These are phyloP conservation scores for Altica lythri DNA, from an alignment of 2,888 invertebrate species.

Conservation along the genomic window DNA sequence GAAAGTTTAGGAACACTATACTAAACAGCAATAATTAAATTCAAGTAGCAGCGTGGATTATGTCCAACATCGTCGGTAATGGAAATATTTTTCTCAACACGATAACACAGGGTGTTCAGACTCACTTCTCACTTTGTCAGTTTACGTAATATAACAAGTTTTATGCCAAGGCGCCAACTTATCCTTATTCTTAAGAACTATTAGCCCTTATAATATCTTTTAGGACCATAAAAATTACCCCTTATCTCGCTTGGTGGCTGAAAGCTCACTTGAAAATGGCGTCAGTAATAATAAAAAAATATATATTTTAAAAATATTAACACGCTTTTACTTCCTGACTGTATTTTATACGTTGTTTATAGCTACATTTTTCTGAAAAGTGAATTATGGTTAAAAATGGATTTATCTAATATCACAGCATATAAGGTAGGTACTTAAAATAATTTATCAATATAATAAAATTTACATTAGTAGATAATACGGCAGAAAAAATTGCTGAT, in stretches of 20 bases:
- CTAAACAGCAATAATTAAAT: no score
- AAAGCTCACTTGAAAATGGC: slow-evolving; percentile 19
- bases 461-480: no score
- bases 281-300: slow-evolving; percentile 11
- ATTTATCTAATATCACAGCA: no score
- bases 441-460: no score
- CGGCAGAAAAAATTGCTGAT: no score
- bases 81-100: slow-evolving; percentile 9
- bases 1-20: no score
- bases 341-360: no score
- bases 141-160: slow-evolving; percentile 31
- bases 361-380: no score
- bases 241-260: slow-evolving; percentile 7
- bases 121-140: slow-evolving; percentile 23
- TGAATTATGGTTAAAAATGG: no score
- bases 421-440: no score
- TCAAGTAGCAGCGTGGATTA: neutral
- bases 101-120: slow-evolving; percentile 21
- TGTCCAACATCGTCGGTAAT: slow-evolving; percentile 7
- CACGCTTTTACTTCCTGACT: no score
- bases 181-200: slow-evolving; percentile 28
- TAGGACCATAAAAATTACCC: slow-evolving; percentile 9
- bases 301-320: no score
- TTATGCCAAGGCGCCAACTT: slow-evolving; percentile 30
- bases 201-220: slow-evolving; percentile 19